Evolutionary conservation across 1,140 invertebrate species (phyloP).

Genomic region (Oscheius sp.): DNA sequence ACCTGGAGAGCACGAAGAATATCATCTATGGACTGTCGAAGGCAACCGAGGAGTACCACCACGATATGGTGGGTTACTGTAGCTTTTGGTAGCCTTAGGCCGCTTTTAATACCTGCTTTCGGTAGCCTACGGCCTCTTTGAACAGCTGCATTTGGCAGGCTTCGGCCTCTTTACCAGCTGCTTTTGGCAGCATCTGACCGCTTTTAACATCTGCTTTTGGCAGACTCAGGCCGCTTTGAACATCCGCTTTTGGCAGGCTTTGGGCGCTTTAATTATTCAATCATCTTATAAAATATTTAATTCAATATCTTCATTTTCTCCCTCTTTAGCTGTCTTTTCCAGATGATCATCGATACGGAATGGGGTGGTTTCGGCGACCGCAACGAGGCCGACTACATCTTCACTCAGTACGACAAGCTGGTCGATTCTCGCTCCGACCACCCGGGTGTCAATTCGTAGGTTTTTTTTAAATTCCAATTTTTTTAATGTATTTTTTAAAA

Average conservation of each 20-base stretch:
- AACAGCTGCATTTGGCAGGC: no score
- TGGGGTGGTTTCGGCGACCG: constrained; percentile 64
- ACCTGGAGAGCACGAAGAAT: constrained; percentile 35
- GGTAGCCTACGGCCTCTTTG: no score
- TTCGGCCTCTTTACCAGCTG: not conserved
- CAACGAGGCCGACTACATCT: constrained; percentile 60
- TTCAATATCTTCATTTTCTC: no score
- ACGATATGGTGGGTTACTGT: constrained; percentile 17
- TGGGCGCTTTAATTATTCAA: no score
- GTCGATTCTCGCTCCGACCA: constrained; percentile 61
- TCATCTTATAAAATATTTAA: no score
- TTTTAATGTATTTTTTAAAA: not conserved
- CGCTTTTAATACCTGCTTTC: no score
- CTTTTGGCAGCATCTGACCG: not conserved
- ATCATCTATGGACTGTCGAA: constrained; percentile 34
- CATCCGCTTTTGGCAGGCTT: no score
- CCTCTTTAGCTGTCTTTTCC: no score
- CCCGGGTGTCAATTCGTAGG: constrained; percentile 60
- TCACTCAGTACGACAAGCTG: constrained; percentile 61
- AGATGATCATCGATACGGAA: constrained; percentile 62
- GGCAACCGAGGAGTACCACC: constrained; percentile 34
- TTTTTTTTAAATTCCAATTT: constrained; percentile 3
- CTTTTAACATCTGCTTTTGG: no score
- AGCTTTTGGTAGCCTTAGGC: no score
- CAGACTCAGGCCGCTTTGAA: no score